Evolutionary conservation across 2,797 vertebrate species (phyloP).

Genomic region (Spea hammondii): DNA sequence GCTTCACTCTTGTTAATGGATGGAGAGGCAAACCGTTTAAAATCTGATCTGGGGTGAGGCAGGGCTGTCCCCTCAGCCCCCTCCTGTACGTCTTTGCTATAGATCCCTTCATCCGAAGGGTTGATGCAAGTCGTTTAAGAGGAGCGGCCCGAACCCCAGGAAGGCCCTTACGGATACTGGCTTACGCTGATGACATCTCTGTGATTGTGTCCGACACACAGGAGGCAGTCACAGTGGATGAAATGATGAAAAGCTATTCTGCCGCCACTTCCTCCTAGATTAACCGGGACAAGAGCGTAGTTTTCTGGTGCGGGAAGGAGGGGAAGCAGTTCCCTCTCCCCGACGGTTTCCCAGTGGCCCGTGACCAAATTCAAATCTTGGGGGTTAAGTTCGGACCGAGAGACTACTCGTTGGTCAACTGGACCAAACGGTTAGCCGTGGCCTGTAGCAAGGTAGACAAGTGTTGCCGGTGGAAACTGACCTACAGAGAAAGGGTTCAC

Average conservation of each 20-base stretch:
- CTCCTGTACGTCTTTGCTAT: slow-evolving; percentile 4
- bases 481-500: not conserved
- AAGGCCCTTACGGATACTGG: no score
- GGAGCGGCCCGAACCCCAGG: not conserved
- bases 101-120: no score
- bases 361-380: no score
- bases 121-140: not conserved
- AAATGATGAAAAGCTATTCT: not conserved
- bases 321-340: no score
- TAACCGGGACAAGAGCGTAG: not conserved
- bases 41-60: not conserved
- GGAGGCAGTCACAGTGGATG: not conserved
- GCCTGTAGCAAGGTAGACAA: no score
- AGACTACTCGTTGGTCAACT: no score
- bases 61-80: slow-evolving; percentile 1
- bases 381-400: no score
- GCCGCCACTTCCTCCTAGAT: not conserved
- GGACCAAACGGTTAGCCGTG: no score
- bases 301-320: no score
- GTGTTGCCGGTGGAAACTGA: not conserved
- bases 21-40: not conserved
- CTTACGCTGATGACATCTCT: no score
- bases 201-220: no score
- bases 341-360: no score
- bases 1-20: slow-evolving; percentile 1